Evolutionary conservation across 2,888 invertebrate genomes (phyloP).

Genomic region (Eupelmus urozonus): DNA sequence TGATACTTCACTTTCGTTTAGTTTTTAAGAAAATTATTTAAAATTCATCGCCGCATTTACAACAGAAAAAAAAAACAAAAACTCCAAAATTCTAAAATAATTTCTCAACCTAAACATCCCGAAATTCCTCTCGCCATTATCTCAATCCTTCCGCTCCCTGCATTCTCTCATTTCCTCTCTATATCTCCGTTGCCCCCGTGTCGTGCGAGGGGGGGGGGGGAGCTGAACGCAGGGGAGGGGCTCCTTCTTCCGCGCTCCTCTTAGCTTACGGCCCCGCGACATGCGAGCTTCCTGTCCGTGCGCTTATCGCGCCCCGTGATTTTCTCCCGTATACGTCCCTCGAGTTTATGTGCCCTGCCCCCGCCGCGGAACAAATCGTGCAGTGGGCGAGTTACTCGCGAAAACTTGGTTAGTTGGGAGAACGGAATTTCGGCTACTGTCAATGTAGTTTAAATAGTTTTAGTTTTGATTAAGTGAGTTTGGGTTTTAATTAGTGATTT

Average conservation of each 20-base stretch:
- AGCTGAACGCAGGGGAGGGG: no score
- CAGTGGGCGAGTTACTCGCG: neutral
- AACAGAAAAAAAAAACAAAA: neutral
- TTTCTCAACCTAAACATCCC: neutral
- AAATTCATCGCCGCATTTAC: neutral
- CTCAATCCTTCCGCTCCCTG: neutral
- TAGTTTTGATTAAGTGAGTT: no score
- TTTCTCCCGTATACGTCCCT: neutral
- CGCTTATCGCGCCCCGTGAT: conserved; percentile 48
- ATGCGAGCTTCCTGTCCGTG: conserved; percentile 54
- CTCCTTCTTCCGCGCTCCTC: neutral
- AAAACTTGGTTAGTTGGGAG: neutral
- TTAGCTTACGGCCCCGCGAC: conserved; percentile 35
- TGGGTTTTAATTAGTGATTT: no score
- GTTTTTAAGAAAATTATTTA: no score
- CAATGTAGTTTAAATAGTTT: no score
- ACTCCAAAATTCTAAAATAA: neutral
- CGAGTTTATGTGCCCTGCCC: neutral
- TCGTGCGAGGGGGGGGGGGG: no score
- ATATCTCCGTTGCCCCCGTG: no score
- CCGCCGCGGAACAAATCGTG: neutral
- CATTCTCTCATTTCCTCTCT: neutral
- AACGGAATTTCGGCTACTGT: no score
- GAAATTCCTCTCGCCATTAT: neutral
- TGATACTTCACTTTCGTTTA: no score